Base-by-base conservation (phyloP, 2,888 invertebrate genomes). In the Gastrophysa polygoni region DNA sequence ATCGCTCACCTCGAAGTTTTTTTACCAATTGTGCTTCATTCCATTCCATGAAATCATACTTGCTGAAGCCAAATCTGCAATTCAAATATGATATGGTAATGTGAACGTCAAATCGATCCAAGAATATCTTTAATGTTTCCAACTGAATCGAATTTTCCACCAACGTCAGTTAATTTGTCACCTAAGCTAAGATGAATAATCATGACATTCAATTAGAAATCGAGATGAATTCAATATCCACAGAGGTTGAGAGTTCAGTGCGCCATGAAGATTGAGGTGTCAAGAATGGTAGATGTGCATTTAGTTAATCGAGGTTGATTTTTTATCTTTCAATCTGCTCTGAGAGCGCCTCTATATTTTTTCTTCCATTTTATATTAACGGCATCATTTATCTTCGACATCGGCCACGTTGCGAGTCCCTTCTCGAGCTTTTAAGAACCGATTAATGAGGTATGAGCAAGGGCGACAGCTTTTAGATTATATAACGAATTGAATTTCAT, bases 311-410 rank as follows among this genome's bases (percentile, higher is more conserved):
- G 38, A 38, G 38, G 38, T 14, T 14, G 14, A n/a, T 38, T 11
- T 38, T 38, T 38, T 38, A 38, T 38, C 38, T 38, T 38, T 38
- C 38, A 38, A 38, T 38, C 38, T 38, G 6, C 38, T 38, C 3
- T 14, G 38, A 38, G 38, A n/a, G 38, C 14, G 38, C 38, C 38
- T 38, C 10, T n/a, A 54, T 54, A 56, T 52, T 32, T 48, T 24
- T 49, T 55, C 48, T 50, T 56, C 59, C 56, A 24, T 59, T 50
- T 63, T 34, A 38, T 44, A 20, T 29, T 43, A 50, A 59, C 63
- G 54, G 56, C 67, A 65, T 65, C 63, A 65, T 68, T 68, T 68
- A 68, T 68, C 67, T 68, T 68, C 59, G 63, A 68, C 63, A 61
- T 38, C 61, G 59, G 63, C 59, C 46, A 55, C 28, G 57, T 63